Evolutionary conservation across 2,113 vertebrate species (phyloP).

Genomic region (Melanotaenia duboulayi): DNA sequence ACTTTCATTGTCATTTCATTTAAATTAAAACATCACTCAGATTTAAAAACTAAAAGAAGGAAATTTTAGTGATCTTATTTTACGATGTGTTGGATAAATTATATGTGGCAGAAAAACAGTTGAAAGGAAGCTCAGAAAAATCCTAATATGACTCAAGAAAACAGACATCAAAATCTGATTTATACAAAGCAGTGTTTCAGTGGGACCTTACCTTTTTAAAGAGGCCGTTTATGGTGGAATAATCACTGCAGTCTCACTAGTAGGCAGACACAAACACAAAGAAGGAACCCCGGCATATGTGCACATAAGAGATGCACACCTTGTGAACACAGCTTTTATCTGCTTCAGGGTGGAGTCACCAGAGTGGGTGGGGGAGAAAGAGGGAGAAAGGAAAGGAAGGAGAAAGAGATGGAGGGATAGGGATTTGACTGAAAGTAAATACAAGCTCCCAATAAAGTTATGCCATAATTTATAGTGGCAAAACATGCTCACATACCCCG

Average conservation of each 20-base stretch:
- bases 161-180: neutral
- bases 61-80: neutral
- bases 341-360: conserved; percentile 72
- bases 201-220: conserved; percentile 66
- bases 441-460: conserved; percentile 31
- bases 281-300: conserved; percentile 58
- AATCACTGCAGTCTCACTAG: conserved; percentile 60
- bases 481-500: conserved; percentile 35
- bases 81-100: neutral
- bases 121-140: neutral
- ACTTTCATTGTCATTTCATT: neutral
- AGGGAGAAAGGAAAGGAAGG: neutral
- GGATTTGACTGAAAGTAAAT: conserved; percentile 37
- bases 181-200: neutral
- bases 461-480: conserved; percentile 45
- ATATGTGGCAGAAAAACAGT: neutral
- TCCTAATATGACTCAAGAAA: neutral
- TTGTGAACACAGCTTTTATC: conserved; percentile 74
- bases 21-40: neutral
- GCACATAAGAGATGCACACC: conserved; percentile 69
- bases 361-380: conserved; percentile 42
- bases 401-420: conserved; percentile 1
- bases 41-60: neutral
- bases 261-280: conserved; percentile 50
- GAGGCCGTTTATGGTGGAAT: conserved; percentile 52